Evolutionary conservation across 2,113 vertebrate genomes (phyloP).

Genomic region (Fulmarus glacialis): DNA sequence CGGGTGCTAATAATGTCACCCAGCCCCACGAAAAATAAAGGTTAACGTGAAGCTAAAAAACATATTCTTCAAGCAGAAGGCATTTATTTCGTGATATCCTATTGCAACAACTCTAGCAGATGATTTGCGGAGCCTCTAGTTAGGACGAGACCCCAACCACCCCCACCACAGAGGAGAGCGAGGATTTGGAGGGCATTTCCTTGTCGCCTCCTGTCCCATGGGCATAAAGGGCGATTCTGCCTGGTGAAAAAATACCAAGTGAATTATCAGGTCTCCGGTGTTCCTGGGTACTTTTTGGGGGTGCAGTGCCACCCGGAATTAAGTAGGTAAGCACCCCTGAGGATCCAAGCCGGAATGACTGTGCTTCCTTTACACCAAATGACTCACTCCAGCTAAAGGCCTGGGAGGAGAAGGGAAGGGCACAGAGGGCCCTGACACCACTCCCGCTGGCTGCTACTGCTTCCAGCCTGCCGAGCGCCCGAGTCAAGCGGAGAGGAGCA

Average conservation of each 20-base stretch:
- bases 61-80: constrained; percentile 49
- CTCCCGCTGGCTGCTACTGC: not conserved
- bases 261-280: not conserved
- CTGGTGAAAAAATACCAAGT: not conserved
- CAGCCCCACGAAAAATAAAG: constrained; percentile 27
- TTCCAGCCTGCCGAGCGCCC: not conserved
- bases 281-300: not conserved
- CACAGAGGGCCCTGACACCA: not conserved
- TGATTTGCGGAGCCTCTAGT: not conserved
- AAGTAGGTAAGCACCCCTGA: not conserved
- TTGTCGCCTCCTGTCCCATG: not conserved
- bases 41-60: not conserved
- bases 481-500: not conserved
- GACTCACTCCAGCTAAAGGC: not conserved
- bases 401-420: not conserved
- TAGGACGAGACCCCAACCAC: accelerated
- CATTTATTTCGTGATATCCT: not conserved
- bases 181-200: not conserved
- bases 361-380: not conserved
- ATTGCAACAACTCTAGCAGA: not conserved
- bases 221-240: not conserved
- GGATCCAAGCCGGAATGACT: not conserved
- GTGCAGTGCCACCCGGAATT: not conserved
- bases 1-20: constrained; percentile 38
- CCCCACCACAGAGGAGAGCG: accelerated